Evolutionary conservation across 2,113 vertebrate species (phyloP).

Genomic region (Tetrax tetrax): DNA sequence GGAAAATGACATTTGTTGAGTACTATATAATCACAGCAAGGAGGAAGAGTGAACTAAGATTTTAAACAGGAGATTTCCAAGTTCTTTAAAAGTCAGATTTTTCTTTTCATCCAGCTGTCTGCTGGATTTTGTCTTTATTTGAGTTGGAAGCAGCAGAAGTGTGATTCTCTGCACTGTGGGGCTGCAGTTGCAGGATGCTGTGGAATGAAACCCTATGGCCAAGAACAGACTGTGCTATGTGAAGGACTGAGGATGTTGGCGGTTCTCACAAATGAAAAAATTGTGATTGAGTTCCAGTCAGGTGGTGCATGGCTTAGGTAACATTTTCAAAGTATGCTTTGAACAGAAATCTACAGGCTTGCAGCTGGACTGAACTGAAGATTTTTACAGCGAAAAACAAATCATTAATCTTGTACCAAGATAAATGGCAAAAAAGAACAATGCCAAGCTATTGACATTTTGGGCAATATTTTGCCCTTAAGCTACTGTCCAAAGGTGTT

Average conservation of each 20-base stretch:
- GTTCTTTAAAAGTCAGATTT: neutral
- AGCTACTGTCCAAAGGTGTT: neutral
- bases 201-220: slow-evolving; percentile 22
- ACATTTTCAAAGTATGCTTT: neutral
- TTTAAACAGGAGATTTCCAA: neutral
- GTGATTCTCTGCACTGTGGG: neutral
- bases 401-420: neutral
- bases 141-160: slow-evolving; percentile 18
- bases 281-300: neutral
- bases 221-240: neutral
- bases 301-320: neutral
- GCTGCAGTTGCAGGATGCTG: neutral
- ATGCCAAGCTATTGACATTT: neutral
- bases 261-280: neutral
- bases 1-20: neutral
- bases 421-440: neutral
- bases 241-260: neutral
- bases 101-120: neutral
- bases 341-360: neutral
- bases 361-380: neutral
- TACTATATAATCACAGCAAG: neutral
- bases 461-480: neutral
- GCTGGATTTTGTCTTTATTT: slow-evolving; percentile 40
- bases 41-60: neutral
- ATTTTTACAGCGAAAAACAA: neutral